A percentile compares a stretch with the other conserved stretches of the same genome.
These are phyloP conservation scores for Neostethus bicornis DNA, from an alignment of 2,797 vertebrate genomes.

Conservation along the genomic window DNA sequence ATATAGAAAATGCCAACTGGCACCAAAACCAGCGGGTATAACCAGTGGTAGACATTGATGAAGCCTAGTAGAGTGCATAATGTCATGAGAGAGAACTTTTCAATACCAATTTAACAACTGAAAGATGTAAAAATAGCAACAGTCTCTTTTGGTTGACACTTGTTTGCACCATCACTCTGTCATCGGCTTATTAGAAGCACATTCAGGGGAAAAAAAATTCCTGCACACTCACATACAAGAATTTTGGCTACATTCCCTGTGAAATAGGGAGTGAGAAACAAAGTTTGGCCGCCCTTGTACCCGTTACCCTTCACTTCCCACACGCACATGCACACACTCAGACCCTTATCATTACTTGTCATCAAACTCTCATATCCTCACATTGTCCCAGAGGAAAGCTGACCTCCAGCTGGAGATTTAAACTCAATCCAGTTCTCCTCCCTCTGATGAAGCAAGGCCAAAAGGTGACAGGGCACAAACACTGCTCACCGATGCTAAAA, in stretches of 20 bases:
- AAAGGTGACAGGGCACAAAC: constrained; percentile 35
- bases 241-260: constrained; percentile 7
- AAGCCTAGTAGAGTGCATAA: too few species aligned
- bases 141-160: not conserved
- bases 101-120: too few species aligned
- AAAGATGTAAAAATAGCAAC: not conserved
- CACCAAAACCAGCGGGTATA: too few species aligned
- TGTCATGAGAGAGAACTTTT: too few species aligned
- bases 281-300: constrained; percentile 31
- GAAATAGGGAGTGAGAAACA: constrained; percentile 9
- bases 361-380: constrained; percentile 82
- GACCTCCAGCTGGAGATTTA: constrained; percentile 72
- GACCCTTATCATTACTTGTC: constrained; percentile 71
- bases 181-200: not conserved
- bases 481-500: constrained; percentile 28
- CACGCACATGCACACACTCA: constrained; percentile 24
- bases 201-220: not conserved
- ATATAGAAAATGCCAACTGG: too few species aligned
- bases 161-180: not conserved
- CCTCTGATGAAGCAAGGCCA: constrained; percentile 27
- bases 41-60: too few species aligned
- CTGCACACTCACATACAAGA: constrained; percentile 2
- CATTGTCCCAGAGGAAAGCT: constrained; percentile 80
- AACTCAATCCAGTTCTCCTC: constrained; percentile 53
- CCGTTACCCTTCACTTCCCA: constrained; percentile 26